Conservation (phyloP, 2,888 invertebrate species). For the Sphinx pinastri region DNA sequence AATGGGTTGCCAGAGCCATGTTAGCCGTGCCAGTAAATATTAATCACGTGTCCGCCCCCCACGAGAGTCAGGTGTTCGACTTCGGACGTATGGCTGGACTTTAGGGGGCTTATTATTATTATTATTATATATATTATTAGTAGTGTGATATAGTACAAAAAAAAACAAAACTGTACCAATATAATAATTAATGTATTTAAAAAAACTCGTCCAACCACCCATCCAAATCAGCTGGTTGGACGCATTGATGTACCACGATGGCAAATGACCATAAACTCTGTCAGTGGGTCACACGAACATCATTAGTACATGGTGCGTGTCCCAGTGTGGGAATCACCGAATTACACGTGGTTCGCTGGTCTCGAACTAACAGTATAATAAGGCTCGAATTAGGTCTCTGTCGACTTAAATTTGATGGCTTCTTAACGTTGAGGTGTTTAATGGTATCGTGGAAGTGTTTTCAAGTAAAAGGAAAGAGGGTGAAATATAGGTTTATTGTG, state of each 20-base stretch:
- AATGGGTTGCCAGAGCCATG: too few species aligned
- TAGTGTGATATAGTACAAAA: too few species aligned
- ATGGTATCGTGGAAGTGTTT: too few species aligned
- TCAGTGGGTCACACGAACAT: conserved; percentile 5
- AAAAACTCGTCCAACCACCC: neutral
- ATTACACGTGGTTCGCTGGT: neutral
- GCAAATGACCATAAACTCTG: neutral
- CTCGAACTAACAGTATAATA: neutral
- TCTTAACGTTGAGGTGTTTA: neutral
- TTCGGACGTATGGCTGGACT: too few species aligned
- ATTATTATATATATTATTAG: too few species aligned
- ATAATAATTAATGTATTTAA: neutral
- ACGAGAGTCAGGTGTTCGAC: too few species aligned
- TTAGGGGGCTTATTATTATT: too few species aligned
- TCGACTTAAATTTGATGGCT: neutral
- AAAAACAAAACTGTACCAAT: too few species aligned
- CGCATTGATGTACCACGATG: neutral
- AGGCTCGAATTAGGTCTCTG: neutral
- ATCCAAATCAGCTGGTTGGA: neutral
- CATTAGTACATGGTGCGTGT: neutral
- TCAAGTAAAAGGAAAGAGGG: too few species aligned
- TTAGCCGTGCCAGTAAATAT: too few species aligned
- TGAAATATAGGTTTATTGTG: too few species aligned
- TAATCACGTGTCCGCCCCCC: too few species aligned
- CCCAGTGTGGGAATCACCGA: neutral